Conservation (phyloP, 1,140 invertebrate species). For the Drosophila sechellia region DNA sequence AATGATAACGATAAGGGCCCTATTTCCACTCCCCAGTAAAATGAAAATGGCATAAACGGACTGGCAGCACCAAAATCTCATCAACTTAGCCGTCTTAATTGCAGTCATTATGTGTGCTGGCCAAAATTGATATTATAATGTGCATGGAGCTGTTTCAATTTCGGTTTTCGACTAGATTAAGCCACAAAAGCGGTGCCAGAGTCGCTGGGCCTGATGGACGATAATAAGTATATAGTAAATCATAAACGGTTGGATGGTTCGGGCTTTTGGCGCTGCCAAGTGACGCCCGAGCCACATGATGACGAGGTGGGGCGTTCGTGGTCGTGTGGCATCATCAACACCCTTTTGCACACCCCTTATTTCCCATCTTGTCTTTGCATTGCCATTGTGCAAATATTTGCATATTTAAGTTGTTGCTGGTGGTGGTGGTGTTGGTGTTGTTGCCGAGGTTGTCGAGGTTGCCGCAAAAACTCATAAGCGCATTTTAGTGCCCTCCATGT, state of each 20-base stretch:
- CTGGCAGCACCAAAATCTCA: conserved; percentile 21
- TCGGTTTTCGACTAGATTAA: conserved; percentile 43
- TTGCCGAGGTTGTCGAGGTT: conserved; percentile 40
- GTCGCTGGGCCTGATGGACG: conserved; percentile 22
- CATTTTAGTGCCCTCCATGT: conserved; percentile 67
- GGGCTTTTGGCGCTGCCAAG: conserved; percentile 41
- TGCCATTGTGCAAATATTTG: conserved; percentile 81
- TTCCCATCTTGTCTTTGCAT: conserved; percentile 35
- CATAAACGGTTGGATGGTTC: conserved; percentile 47
- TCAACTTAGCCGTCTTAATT: conserved; percentile 63
- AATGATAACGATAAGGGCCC: conserved; percentile 68
- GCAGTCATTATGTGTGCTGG: conserved; percentile 49
- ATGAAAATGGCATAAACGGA: neutral
- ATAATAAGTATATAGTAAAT: conserved; percentile 52
- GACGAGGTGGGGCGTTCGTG: conserved; percentile 21
- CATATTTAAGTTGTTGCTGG: conserved; percentile 78
- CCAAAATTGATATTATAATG: conserved; percentile 67
- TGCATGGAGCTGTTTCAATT: conserved; percentile 49
- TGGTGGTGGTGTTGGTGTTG: conserved; percentile 38
- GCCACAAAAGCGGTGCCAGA: conserved; percentile 59
- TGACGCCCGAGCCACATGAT: conserved; percentile 31
- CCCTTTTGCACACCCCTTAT: conserved; percentile 7
- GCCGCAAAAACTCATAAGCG: conserved; percentile 79
- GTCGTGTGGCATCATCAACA: conserved; percentile 66
- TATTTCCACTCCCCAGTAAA: too few relatives aligned